Percentiles rank a stretch among this genome's conserved stretches.
These are phyloP conservation scores for Coccyzus lansbergi DNA, from an alignment of 2,797 vertebrate species.

Conservation along the genomic window DNA sequence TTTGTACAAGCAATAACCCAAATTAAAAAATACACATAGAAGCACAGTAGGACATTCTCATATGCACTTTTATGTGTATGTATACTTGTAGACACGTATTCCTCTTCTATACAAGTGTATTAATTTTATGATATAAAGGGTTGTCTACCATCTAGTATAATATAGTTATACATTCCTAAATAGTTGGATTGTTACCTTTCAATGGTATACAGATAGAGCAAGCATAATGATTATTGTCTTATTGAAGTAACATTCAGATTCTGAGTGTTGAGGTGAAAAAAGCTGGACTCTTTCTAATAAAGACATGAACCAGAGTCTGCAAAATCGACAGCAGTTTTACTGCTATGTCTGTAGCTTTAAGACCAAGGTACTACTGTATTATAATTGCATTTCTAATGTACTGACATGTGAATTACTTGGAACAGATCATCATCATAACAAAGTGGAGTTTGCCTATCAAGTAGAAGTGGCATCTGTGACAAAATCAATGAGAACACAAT, in stretches of 20 bases:
- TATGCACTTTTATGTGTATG: accelerated
- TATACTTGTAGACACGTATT: background rate
- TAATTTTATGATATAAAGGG: background rate
- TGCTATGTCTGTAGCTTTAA: background rate
- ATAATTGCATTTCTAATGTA: background rate
- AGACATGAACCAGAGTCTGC: accelerated
- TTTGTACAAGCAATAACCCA: background rate
- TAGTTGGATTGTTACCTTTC: background rate
- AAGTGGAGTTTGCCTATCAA: background rate
- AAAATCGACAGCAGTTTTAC: background rate
- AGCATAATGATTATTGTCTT: background rate
- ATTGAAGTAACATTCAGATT: background rate
- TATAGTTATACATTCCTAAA: background rate
- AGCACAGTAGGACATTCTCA: background rate
- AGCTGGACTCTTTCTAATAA: background rate
- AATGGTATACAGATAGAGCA: background rate
- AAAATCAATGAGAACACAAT: background rate
- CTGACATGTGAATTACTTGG: background rate
- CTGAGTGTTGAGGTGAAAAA: background rate
- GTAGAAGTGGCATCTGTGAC: background rate
- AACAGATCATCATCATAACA: background rate
- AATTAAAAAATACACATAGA: background rate
- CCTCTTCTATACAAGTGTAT: background rate
- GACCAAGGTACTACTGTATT: background rate
- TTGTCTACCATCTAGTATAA: background rate